Base-by-base conservation (phyloP, 2,113 vertebrate species). In the Passer montanus region DNA sequence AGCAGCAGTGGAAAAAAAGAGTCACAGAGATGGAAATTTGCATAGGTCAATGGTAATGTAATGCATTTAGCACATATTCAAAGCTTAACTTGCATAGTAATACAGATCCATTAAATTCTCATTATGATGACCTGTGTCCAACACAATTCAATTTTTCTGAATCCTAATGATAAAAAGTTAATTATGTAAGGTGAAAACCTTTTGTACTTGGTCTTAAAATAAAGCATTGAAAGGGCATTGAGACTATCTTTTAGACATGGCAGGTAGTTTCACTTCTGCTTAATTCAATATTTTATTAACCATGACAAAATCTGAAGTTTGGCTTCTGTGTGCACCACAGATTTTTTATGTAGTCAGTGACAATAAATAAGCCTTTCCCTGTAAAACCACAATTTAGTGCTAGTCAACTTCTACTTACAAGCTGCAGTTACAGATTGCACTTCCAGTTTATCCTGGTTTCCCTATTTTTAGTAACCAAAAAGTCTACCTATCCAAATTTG, bases 101-200 rank as follows among this genome's bases (percentile, higher is more conserved):
- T 95, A 85, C 46, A 66, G 97, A 69, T 84, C 97, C 97, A 97
- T 98, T 98, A 98, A 98, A 97, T 98, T 98, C 97, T 97, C 97
- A 98, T 98, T 98, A 98, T 73, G 86, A 93, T 97, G 98, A 98
- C 98, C 97, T 97, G 97, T 98, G 97, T 98, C 97, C 91, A 96
- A 98, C 97, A 97, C 97, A 97, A 97, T 97, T 96, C 96, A 96
- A 97, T 98, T 97, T 98, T 97, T 97, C 96, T 97, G 94, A 96
- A 97, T 97, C 93, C 96, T 97, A 97, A 98, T 97, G 97, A 98
- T 98, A 97, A 98, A 98, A 98, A 97, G 97, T 97, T 98, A 98
- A 98, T 98, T 97, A 98, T 24, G 80, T 97, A 97, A 97, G 97
- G 97, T 97, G 96, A 97, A 97, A 97, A 97, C 96, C 96, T 97